Evolutionary conservation across 2,797 vertebrate genomes (phyloP).

Genomic region (Malurus splendens): DNA sequence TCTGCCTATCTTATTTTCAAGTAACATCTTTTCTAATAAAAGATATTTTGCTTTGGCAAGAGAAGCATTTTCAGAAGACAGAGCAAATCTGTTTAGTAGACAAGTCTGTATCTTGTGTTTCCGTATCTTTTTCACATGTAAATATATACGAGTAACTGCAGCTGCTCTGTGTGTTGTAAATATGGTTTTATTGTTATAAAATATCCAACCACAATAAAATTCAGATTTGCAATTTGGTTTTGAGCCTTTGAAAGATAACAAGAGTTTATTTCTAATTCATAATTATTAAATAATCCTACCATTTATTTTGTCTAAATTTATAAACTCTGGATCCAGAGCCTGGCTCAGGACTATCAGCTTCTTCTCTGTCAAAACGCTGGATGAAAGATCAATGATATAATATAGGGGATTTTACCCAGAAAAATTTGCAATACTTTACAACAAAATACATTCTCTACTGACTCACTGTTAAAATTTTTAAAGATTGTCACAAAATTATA

Average conservation of each 20-base stretch:
- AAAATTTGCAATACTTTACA: background rate
- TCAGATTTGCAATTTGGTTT: background rate
- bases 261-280: background rate
- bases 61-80: background rate
- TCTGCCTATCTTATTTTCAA: slow-evolving; percentile 20
- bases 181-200: background rate
- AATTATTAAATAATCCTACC: background rate
- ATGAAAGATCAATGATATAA: background rate
- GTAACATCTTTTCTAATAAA: slow-evolving; percentile 27
- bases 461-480: background rate
- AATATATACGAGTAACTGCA: background rate
- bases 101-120: background rate
- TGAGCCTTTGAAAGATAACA: background rate
- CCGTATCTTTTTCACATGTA: background rate
- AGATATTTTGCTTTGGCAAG: background rate
- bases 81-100: background rate
- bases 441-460: background rate
- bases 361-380: background rate
- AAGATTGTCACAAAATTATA: background rate
- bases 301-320: background rate
- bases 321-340: background rate
- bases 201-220: background rate
- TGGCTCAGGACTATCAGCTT: background rate
- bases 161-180: background rate
- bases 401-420: background rate